Evolutionary conservation across 2,797 vertebrate genomes (phyloP), one percentile per base, ranked within the genome.

Genomic region (Sebastes nivosus): DNA sequence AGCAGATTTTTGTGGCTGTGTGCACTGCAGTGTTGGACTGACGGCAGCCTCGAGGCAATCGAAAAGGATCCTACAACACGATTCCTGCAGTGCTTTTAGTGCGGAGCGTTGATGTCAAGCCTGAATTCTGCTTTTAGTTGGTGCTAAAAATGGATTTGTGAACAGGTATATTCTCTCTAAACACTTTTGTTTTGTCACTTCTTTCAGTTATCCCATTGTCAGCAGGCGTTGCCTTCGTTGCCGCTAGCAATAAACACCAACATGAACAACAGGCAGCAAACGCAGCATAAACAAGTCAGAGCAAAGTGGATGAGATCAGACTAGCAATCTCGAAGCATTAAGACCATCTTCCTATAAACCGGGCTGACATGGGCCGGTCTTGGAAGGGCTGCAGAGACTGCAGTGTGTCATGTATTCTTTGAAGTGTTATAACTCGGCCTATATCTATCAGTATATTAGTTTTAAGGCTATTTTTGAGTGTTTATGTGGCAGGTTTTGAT

Each of bases 1-100:
- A 12, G 77, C 76, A 81, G 57, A 72, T 79, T 65, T 20, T 71
- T 77, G 57, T 66, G 38, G 24, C 50, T 61, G 63, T 69, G 58
- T 69, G 58, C 68, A 60, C 67, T 72, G 75, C 79, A 69, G 78
- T 52, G 67, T 50, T 65, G 60, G 34, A 61, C 68, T 22, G 64
- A 77, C 57, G 59, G 75, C 59, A 58, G 61, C 71, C 65, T 63
- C 5, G 2, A 84, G 52, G 55, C 69, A 27, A 20, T 52, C 2
- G 2, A 55, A 68, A 68, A 75, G 50, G 65, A 80, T 90, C 84
- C 46, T 72, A 2, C 87, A 83, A 73, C 77, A 77, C 46, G 20
- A 9, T 67, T 64, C 57, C 59, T 68, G 68, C 60, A 65, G 52
- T 42, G 22, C 42, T 52, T 72, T 64, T 60, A 36, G 52, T 74